phyloP scores from a whole-genome alignment of 1,140 invertebrate genomes.

The Rhagoletis zephyria region DNA sequence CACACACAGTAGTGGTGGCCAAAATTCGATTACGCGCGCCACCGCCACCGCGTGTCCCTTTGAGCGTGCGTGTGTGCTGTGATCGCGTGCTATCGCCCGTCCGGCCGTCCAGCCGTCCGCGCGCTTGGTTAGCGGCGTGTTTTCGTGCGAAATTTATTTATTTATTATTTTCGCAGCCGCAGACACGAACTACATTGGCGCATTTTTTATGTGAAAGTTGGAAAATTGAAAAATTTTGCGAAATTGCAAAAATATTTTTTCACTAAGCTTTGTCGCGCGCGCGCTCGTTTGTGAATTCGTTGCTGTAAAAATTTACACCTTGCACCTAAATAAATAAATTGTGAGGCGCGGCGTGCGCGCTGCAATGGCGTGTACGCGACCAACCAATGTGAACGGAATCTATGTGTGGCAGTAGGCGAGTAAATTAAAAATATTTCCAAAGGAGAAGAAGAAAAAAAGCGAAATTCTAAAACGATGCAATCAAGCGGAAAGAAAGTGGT shows the following conservation, averaged over 20 bases:
- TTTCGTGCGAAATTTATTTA: neutral
- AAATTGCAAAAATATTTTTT: neutral
- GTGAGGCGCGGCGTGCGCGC: slow-evolving; percentile 12
- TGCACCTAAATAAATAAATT: slow-evolving; percentile 25
- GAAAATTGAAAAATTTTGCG: slow-evolving; percentile 18
- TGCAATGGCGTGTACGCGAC: neutral
- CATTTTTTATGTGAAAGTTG: neutral
- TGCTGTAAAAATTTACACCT: neutral
- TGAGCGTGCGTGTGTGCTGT: neutral
- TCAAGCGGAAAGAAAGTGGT: slow-evolving; percentile 10
- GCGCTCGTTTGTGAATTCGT: neutral
- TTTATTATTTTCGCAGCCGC: neutral
- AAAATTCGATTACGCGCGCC: neutral
- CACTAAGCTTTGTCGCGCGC: neutral
- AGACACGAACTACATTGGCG: neutral
- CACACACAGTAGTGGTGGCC: neutral
- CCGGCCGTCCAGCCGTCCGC: neutral
- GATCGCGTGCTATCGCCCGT: neutral
- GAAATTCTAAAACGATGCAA: slow-evolving; percentile 14
- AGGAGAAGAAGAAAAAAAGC: neutral
- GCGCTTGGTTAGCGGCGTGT: no score
- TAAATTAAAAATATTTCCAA: slow-evolving; percentile 28
- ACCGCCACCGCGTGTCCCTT: neutral
- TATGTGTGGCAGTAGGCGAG: slow-evolving; percentile 7
- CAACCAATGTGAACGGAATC: neutral